phyloP scores from a whole-genome alignment of 2,113 vertebrate species.

The Phodopus roborovskii region DNA sequence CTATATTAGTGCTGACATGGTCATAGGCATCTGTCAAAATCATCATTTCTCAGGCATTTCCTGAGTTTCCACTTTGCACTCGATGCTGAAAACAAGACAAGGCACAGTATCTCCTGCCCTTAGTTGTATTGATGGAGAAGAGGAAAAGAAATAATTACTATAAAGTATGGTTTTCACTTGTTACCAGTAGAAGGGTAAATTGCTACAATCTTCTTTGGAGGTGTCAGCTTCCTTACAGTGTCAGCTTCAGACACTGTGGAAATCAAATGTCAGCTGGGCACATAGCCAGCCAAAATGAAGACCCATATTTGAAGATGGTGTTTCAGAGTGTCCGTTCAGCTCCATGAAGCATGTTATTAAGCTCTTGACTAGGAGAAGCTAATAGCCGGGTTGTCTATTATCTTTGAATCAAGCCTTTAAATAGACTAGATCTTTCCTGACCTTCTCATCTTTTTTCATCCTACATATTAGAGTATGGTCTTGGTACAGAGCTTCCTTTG shows the following conservation, averaged over 20 bases:
- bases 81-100: constrained; percentile 19
- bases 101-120: background rate
- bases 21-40: constrained; percentile 20
- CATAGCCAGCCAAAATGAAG: background rate
- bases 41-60: constrained; percentile 54
- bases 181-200: background rate
- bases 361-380: background rate
- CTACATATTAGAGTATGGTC: constrained; percentile 8
- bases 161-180: background rate
- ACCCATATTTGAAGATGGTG: background rate
- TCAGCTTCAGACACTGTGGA: background rate
- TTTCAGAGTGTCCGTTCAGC: constrained; percentile 22
- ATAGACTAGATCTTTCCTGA: background rate
- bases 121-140: background rate
- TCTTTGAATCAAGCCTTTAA: background rate
- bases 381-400: background rate
- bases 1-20: background rate
- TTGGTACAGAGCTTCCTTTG: constrained; percentile 22
- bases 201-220: background rate
- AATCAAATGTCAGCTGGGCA: background rate
- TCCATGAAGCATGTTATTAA: background rate
- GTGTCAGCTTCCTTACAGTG: no score
- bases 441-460: background rate
- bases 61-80: constrained; percentile 10
- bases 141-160: background rate